These are phyloP conservation scores for Solea solea DNA, from an alignment of 2,113 vertebrate species.

Conservation along the genomic window DNA sequence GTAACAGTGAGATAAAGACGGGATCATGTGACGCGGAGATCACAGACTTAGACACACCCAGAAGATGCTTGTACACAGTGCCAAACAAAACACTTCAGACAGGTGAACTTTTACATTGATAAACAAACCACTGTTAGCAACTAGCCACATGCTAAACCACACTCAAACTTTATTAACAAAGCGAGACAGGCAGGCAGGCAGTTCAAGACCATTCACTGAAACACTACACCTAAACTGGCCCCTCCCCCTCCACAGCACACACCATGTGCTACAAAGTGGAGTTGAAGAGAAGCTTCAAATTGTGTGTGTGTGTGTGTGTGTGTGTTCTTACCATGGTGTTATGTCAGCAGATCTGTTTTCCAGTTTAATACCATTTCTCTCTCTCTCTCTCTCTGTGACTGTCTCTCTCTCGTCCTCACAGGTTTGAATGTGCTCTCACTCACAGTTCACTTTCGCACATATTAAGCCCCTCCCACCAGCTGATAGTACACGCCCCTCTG, in stretches of 20 bases:
- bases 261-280: not conserved
- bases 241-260: slow-evolving; percentile 24
- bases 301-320: slow-evolving; percentile 17
- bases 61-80: no score
- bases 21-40: no score
- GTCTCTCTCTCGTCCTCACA: slow-evolving; percentile 26
- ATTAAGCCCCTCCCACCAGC: slow-evolving; percentile 65
- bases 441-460: slow-evolving; percentile 48
- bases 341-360: slow-evolving; percentile 15
- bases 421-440: slow-evolving; percentile 55
- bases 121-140: no score
- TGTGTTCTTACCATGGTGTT: slow-evolving; percentile 69
- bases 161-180: no score
- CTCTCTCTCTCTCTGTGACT: slow-evolving; percentile 6
- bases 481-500: slow-evolving; percentile 19
- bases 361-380: slow-evolving; percentile 54
- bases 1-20: no score
- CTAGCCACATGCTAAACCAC: no score
- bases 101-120: no score
- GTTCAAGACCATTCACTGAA: not conserved
- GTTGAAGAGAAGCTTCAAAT: not conserved
- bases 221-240: slow-evolving; percentile 24
- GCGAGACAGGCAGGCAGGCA: no score
- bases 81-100: no score
- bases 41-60: no score